Evolutionary conservation across 2,888 invertebrate genomes (phyloP).

Genomic region (Drosophila pegasa): DNA sequence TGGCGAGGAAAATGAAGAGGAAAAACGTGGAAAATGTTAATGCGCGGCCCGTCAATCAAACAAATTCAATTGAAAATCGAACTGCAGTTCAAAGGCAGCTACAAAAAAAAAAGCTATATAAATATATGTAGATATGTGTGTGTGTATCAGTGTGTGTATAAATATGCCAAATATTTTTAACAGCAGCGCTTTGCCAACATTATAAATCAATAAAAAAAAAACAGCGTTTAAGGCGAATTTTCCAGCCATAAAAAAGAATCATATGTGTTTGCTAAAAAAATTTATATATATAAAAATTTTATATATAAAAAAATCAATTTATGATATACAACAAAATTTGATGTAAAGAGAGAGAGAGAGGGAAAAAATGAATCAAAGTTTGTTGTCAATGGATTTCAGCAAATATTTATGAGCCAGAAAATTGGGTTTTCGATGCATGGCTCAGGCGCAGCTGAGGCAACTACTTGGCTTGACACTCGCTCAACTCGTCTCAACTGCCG

Average conservation of each 20-base stretch:
- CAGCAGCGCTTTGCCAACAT: slow-evolving; percentile 57
- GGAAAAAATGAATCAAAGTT: slow-evolving; percentile 66
- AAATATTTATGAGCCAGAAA: slow-evolving; percentile 77
- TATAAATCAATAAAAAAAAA: slow-evolving; percentile 60
- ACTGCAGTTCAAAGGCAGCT: slow-evolving; percentile 39
- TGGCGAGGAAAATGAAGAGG: slow-evolving; percentile 11
- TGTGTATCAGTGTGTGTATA: slow-evolving; percentile 20
- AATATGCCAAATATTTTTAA: slow-evolving; percentile 64
- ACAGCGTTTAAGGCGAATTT: slow-evolving; percentile 25
- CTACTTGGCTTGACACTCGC: slow-evolving; percentile 57
- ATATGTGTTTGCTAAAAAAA: slow-evolving; percentile 34
- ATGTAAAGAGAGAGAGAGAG: slow-evolving; percentile 38
- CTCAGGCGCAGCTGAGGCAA: slow-evolving; percentile 18
- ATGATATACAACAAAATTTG: slow-evolving; percentile 50
- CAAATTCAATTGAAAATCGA: slow-evolving; percentile 56
- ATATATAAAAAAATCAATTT: slow-evolving; percentile 40
- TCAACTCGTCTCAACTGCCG: slow-evolving; percentile 17
- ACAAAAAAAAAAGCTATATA: slow-evolving; percentile 21
- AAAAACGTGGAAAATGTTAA: slow-evolving; percentile 49
- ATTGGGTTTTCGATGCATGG: slow-evolving; percentile 59
- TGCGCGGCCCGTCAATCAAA: slow-evolving; percentile 64
- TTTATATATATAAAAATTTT: not conserved
- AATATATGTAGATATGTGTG: slow-evolving; percentile 3
- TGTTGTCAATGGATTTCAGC: slow-evolving; percentile 63
- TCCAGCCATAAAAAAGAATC: slow-evolving; percentile 31